Conservation (phyloP, 2,113 vertebrate species). For the Notechis scutatus region DNA sequence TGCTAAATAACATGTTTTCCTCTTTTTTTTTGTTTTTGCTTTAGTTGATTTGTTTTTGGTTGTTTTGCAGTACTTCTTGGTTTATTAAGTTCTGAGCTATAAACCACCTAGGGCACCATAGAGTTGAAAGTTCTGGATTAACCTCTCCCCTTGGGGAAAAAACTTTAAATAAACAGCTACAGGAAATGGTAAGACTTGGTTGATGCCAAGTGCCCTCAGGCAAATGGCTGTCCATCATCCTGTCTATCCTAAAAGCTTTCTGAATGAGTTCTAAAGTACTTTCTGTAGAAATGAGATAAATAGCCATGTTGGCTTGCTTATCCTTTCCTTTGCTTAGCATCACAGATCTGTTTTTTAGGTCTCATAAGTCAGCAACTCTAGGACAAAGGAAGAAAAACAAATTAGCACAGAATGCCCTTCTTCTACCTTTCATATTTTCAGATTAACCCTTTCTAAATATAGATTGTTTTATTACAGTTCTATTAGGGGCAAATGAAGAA, state of each 20-base stretch:
- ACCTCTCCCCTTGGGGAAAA: not conserved
- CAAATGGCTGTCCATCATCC: not conserved
- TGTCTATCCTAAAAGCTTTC: not conserved
- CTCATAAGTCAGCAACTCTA: not conserved
- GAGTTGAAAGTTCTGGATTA: not conserved
- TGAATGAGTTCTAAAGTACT: not conserved
- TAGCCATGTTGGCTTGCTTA: not conserved
- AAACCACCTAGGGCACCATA: not conserved
- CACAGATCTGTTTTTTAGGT: not conserved
- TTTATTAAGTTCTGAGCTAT: not conserved
- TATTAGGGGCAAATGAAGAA: slow-evolving; percentile 7
- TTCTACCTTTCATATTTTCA: not conserved
- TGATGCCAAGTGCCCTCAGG: not conserved
- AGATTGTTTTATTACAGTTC: not conserved
- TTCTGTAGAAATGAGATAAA: not conserved
- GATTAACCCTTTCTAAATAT: slow-evolving; percentile 30
- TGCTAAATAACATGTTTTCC: not conserved
- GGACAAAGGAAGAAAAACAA: not conserved
- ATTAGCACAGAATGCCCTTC: not conserved
- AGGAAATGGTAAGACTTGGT: not conserved
- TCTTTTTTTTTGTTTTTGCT: not conserved
- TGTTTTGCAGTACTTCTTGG: not conserved
- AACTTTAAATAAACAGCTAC: slow-evolving; percentile 16
- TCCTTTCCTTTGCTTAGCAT: not conserved
- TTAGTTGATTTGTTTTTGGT: not conserved